Conservation (phyloP, 2,113 vertebrate genomes). For the Rhizomys pruinosus region DNA sequence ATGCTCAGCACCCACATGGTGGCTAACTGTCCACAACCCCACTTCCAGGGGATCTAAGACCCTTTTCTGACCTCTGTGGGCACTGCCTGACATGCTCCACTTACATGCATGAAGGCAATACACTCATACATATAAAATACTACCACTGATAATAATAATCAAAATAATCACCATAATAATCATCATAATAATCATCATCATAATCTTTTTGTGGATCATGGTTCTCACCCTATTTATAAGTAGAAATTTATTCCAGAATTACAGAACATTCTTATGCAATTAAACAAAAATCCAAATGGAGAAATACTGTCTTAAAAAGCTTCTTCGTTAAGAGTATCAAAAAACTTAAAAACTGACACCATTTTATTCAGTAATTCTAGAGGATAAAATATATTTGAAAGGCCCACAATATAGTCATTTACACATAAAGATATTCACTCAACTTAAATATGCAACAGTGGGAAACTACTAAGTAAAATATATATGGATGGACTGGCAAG, state of each 20-base stretch:
- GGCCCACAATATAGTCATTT: background rate
- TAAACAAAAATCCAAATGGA: background rate
- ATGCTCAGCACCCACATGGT: no score
- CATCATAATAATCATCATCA: no score
- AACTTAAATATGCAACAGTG: background rate
- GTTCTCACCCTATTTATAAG: background rate
- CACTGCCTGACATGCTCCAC: no score
- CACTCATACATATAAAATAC: no score
- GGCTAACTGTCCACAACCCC: no score
- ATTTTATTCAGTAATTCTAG: slow-evolving; percentile 5
- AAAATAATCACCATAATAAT: no score
- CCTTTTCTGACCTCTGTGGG: no score
- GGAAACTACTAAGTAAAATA: background rate
- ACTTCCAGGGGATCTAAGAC: no score
- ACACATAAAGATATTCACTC: background rate
- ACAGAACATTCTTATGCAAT: background rate
- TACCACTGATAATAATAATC: no score
- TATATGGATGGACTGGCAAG: background rate
- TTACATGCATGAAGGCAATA: no score
- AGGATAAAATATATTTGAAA: background rate
- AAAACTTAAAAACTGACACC: background rate
- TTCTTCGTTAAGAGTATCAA: background rate
- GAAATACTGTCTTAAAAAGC: background rate
- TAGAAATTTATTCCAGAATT: slow-evolving; percentile 18
- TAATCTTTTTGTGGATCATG: background rate